Conservation (phyloP, 2,888 invertebrate species). For the Drosophila mulleri region DNA sequence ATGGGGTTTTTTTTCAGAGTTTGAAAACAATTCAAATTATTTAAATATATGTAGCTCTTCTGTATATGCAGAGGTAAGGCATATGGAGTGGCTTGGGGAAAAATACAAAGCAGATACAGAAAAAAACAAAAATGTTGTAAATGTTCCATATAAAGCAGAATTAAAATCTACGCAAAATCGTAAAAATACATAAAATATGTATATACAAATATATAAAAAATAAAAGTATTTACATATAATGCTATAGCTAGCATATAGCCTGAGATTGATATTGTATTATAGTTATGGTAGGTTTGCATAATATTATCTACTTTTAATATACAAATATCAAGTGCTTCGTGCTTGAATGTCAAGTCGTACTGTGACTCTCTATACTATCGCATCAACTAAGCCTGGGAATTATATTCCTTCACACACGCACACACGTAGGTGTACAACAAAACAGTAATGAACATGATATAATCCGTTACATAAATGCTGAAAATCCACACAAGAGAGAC, state of each 20-base stretch:
- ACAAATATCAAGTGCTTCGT: background rate
- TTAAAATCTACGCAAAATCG: background rate
- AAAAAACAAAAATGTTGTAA: background rate
- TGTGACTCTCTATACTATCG: background rate
- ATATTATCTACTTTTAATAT: background rate
- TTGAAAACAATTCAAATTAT: background rate
- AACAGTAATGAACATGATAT: conserved; percentile 1
- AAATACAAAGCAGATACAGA: background rate
- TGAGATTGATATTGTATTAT: too few species aligned
- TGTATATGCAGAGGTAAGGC: background rate
- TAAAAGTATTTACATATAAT: too few species aligned
- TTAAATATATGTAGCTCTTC: background rate
- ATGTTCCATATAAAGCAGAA: background rate
- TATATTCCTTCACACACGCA: background rate
- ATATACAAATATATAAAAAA: too few species aligned
- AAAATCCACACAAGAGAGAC: background rate
- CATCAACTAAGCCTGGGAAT: conserved; percentile 8
- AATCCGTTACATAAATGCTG: background rate
- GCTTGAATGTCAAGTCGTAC: background rate
- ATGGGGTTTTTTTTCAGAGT: background rate
- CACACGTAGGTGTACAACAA: background rate
- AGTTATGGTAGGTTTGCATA: background rate
- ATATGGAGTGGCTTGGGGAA: background rate
- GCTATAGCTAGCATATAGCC: too few species aligned
- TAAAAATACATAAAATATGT: too few species aligned